A percentile compares a stretch with the other conserved stretches of the same genome.
These are phyloP conservation scores for Haplotaxodon microlepis DNA, from an alignment of 2,113 vertebrate genomes.

Conservation along the genomic window DNA sequence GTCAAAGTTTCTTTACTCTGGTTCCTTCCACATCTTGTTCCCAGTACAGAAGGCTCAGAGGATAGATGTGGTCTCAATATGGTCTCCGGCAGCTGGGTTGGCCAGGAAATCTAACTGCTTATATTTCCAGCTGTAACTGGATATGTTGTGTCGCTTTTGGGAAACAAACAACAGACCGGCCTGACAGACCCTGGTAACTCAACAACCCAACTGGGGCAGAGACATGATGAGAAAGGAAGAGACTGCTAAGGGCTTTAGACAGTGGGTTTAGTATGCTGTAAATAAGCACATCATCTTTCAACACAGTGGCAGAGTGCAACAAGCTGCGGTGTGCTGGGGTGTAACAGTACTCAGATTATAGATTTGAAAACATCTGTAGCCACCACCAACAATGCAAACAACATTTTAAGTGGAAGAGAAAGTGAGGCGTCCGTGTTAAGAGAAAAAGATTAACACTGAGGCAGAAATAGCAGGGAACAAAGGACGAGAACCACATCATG, in stretches of 20 bases:
- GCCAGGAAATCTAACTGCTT: conserved; percentile 31
- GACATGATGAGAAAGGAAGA: background rate
- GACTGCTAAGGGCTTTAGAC: conserved; percentile 11
- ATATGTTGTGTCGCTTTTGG: conserved; percentile 46
- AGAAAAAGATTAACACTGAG: background rate
- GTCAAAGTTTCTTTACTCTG: background rate
- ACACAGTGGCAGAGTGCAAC: conserved; percentile 7
- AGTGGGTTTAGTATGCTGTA: conserved; percentile 40
- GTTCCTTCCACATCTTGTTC: background rate
- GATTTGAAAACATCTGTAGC: conserved; percentile 25
- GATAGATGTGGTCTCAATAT: background rate
- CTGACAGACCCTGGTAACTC: conserved; percentile 19
- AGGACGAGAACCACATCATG: background rate
- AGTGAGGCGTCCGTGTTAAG: background rate
- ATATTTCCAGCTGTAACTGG: conserved; percentile 46
- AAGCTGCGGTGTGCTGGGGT: conserved; percentile 2
- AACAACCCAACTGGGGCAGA: background rate
- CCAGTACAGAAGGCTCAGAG: background rate
- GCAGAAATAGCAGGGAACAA: background rate
- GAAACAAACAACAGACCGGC: conserved; percentile 50
- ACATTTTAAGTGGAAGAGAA: background rate
- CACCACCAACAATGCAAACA: background rate
- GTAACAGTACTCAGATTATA: conserved; percentile 9
- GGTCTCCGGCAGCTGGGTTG: background rate
- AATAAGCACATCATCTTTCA: conserved; percentile 59